These are phyloP conservation scores for Galerucella calmariensis DNA, from an alignment of 2,888 invertebrate genomes.

Conservation along the genomic window DNA sequence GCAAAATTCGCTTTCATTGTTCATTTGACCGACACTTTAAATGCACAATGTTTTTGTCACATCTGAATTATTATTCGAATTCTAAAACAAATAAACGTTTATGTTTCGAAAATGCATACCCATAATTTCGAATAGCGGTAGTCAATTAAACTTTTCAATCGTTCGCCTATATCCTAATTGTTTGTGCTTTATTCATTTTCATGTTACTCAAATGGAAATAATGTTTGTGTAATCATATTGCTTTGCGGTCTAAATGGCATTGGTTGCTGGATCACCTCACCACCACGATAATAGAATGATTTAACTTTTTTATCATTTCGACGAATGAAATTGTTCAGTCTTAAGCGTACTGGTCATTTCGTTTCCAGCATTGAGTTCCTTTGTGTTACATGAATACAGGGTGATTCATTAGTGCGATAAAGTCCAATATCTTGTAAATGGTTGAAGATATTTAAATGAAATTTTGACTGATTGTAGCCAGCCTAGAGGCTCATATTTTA, in stretches of 20 bases:
- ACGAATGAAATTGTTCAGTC: background rate
- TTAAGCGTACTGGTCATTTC: background rate
- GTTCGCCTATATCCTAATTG: constrained; percentile 38
- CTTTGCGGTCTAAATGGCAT: constrained; percentile 26
- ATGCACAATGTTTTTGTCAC: constrained; percentile 39
- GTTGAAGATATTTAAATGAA: too few relatives aligned
- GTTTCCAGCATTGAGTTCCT: too few relatives aligned
- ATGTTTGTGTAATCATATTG: constrained; percentile 39
- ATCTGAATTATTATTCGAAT: constrained; percentile 34
- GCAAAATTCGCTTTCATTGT: background rate
- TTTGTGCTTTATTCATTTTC: constrained; percentile 38
- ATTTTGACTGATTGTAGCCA: too few relatives aligned
- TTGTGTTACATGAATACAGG: too few relatives aligned
- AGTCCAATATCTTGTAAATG: too few relatives aligned
- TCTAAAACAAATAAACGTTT: constrained; percentile 38
- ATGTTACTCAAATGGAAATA: constrained; percentile 36
- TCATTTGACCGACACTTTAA: constrained; percentile 22
- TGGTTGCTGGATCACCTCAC: background rate
- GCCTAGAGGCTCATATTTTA: too few relatives aligned
- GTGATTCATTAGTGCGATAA: too few relatives aligned
- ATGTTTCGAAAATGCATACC: constrained; percentile 22
- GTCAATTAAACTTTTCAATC: constrained; percentile 41
- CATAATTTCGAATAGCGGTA: constrained; percentile 38
- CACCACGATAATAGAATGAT: background rate
- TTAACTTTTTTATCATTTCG: background rate